A percentile compares a stretch with the other conserved stretches of the same genome.
phyloP scores from a whole-genome alignment of 92 coral and sea anemone species.

The Porites lobata region DNA sequence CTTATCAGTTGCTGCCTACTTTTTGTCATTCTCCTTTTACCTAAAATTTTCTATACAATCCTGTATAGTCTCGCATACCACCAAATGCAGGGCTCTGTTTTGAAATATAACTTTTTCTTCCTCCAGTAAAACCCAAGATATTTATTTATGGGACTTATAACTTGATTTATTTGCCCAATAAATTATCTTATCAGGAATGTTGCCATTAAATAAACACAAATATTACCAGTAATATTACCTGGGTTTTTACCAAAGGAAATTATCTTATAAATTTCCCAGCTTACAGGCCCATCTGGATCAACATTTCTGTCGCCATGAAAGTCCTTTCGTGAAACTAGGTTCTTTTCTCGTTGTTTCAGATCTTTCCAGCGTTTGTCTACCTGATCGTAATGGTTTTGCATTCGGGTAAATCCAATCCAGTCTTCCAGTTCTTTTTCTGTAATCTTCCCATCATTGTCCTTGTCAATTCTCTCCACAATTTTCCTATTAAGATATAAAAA shows the following conservation, averaged over 20 bases:
- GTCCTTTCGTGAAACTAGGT: slow-evolving; percentile 3
- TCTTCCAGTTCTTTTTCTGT: slow-evolving; percentile 71
- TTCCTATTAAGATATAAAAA: slow-evolving; percentile 53
- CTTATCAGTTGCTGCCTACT: too few species aligned
- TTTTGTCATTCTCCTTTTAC: too few species aligned
- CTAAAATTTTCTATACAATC: too few species aligned
- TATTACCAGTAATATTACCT: slow-evolving; percentile 47
- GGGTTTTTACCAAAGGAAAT: slow-evolving; percentile 84
- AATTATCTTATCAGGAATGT: too few species aligned
- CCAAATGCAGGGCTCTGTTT: too few species aligned
- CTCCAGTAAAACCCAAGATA: too few species aligned
- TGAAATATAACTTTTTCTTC: too few species aligned
- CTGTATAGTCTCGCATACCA: too few species aligned
- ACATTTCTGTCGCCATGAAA: slow-evolving; percentile 43
- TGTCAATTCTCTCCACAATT: slow-evolving; percentile 92
- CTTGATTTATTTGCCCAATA: too few species aligned
- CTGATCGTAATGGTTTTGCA: slow-evolving; percentile 69
- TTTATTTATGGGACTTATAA: too few species aligned
- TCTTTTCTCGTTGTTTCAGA: slow-evolving; percentile 23
- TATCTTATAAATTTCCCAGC: slow-evolving; percentile 89
- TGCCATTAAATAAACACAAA: too few species aligned
- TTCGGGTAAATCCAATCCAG: slow-evolving; percentile 81
- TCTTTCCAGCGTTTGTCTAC: slow-evolving; percentile 73
- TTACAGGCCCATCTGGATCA: slow-evolving; percentile 62
- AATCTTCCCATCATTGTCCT: slow-evolving; percentile 85